Conservation (phyloP, 2,113 vertebrate genomes). For the Callocephalon fimbriatum region DNA sequence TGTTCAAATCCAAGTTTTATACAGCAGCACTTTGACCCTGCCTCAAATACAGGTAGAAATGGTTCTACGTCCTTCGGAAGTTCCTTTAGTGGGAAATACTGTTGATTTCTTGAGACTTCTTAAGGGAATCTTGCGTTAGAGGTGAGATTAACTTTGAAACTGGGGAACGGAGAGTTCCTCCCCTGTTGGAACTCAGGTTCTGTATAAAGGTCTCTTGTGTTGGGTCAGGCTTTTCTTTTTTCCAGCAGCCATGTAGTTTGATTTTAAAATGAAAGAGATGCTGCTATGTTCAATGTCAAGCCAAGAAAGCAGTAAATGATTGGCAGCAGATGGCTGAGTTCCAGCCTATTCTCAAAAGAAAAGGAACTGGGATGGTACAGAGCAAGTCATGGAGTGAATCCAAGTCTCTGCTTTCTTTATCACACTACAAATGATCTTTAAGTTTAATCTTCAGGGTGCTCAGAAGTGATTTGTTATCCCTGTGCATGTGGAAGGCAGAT, state of each 20-base stretch:
- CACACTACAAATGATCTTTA: neutral
- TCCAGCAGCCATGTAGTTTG: neutral
- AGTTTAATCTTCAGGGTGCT: neutral
- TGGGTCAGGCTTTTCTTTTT: neutral
- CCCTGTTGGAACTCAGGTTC: neutral
- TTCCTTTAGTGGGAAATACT: neutral
- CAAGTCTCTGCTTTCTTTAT: neutral
- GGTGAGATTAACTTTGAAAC: neutral
- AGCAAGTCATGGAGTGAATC: neutral
- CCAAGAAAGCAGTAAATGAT: neutral
- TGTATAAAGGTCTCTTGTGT: neutral
- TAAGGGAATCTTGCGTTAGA: neutral
- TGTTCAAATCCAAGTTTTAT: neutral
- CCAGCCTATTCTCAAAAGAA: neutral
- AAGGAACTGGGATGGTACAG: neutral
- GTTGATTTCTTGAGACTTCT: neutral
- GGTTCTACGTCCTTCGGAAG: neutral
- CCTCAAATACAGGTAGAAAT: neutral
- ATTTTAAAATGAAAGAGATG: neutral
- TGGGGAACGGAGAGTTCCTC: neutral
- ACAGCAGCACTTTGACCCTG: neutral
- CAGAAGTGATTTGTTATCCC: neutral
- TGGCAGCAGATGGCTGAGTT: neutral
- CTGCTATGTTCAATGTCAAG: neutral
- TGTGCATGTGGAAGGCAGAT: neutral